Conservation (phyloP, 2,113 vertebrate genomes). For the Gadus chalcogrammus region DNA sequence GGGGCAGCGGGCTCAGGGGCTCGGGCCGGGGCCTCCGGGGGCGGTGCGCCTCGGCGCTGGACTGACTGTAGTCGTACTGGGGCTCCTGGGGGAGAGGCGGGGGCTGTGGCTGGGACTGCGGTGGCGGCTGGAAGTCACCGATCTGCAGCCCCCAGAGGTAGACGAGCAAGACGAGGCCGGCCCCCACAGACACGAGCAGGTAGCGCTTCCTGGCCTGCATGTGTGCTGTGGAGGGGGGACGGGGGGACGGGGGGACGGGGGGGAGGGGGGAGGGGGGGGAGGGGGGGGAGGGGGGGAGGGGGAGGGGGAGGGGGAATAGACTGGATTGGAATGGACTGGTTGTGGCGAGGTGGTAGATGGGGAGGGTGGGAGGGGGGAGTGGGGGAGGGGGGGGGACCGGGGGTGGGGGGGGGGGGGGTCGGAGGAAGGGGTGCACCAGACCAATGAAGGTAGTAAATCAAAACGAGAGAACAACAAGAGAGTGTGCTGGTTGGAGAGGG, state of each 20-base stretch:
- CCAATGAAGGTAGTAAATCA: too few relatives aligned
- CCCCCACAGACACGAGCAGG: constrained; percentile 80
- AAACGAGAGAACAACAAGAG: too few relatives aligned
- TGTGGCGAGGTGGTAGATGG: neutral
- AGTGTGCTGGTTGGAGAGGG: neutral
- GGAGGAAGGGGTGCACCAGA: too few relatives aligned
- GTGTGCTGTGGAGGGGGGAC: constrained; percentile 67
- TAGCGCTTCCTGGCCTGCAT: constrained; percentile 86
- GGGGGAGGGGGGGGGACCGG: too few relatives aligned
- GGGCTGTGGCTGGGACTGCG: constrained; percentile 48
- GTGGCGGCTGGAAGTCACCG: constrained; percentile 66
- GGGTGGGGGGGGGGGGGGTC: too few relatives aligned
- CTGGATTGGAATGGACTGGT: too few relatives aligned
- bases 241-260: constrained; percentile 40
- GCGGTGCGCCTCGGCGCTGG: constrained; percentile 38
- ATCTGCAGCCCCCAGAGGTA: constrained; percentile 78
- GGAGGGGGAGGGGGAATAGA: neutral
- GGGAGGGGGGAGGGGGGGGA: constrained; percentile 6
- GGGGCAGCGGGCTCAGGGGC: constrained; percentile 11
- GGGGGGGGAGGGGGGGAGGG: constrained; percentile 23
- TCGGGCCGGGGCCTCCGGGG: constrained; percentile 41
- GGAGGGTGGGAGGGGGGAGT: neutral
- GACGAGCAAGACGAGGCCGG: constrained; percentile 76
- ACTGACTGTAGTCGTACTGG: constrained; percentile 27
- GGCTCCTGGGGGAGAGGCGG: constrained; percentile 27